Evolutionary conservation across 37 sponge, comb jelly and placozoan genomes (phyloP).

Genomic region (Ephydatia muelleri): DNA sequence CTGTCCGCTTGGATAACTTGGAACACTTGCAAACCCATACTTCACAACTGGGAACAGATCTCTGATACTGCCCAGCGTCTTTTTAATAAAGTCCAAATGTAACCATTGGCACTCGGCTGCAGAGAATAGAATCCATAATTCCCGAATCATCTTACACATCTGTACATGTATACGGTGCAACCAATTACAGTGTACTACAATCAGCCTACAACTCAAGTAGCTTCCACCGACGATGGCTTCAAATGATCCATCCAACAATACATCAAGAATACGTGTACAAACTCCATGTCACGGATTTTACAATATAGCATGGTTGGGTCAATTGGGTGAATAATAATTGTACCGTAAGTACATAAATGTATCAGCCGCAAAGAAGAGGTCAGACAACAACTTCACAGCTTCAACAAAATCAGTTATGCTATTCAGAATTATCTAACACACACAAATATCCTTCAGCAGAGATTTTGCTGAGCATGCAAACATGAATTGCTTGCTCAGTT

Average conservation of each 20-base stretch:
- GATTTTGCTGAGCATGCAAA: too few relatives aligned
- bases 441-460: too few relatives aligned
- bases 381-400: neutral
- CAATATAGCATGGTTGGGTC: too few relatives aligned
- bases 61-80: conserved; percentile 26
- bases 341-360: too few relatives aligned
- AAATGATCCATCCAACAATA: too few relatives aligned
- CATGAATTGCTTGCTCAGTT: too few relatives aligned
- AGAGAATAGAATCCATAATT: neutral
- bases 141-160: neutral
- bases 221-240: too few relatives aligned
- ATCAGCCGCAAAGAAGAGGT: neutral
- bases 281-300: too few relatives aligned
- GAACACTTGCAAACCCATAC: conserved; percentile 71
- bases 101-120: conserved; percentile 82
- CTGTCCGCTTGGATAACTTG: conserved; percentile 85
- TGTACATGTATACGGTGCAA: neutral
- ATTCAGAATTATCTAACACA: too few relatives aligned
- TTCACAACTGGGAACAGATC: conserved; percentile 70
- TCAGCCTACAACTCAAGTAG: too few relatives aligned
- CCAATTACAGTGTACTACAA: neutral
- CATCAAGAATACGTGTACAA: too few relatives aligned
- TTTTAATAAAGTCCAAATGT: conserved; percentile 61
- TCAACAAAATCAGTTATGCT: neutral
- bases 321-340: too few relatives aligned